phyloP scores from a whole-genome alignment of 23 tunicate species.

The Phallusia fumigata region DNA sequence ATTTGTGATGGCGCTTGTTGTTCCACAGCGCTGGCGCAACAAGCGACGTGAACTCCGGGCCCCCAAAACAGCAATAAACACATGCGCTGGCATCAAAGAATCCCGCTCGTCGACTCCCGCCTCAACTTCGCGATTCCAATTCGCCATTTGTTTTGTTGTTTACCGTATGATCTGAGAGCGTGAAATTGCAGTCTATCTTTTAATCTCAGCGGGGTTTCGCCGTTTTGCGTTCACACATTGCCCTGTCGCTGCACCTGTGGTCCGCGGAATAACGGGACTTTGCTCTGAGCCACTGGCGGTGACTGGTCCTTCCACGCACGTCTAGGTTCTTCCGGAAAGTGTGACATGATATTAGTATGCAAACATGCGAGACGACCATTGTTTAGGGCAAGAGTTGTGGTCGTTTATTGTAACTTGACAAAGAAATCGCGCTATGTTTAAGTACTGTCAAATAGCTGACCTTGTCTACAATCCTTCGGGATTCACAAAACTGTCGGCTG shows the following conservation, averaged over 20 bases:
- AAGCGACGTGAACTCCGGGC: not conserved
- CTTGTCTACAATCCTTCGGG: no score
- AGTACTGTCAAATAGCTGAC: no score
- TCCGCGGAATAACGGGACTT: not conserved
- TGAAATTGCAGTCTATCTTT: not conserved
- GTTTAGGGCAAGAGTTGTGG: no score
- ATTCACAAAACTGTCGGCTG: no score
- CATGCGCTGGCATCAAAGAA: not conserved
- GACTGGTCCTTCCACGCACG: no score
- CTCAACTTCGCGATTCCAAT: not conserved
- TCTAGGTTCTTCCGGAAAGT: no score
- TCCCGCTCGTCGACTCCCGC: not conserved
- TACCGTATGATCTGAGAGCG: not conserved
- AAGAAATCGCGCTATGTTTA: no score
- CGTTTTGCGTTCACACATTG: not conserved
- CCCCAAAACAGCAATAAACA: conserved; percentile 3
- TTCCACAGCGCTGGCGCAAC: not conserved
- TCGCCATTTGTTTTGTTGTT: not conserved
- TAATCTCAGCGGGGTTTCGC: not conserved
- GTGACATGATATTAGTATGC: no score
- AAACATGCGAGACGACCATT: no score
- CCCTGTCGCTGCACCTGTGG: not conserved
- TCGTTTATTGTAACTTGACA: no score
- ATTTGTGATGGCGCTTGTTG: not conserved
- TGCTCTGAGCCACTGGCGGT: not conserved